Conservation (phyloP, 2,113 vertebrate species). For the Paraplagusia blochii region DNA sequence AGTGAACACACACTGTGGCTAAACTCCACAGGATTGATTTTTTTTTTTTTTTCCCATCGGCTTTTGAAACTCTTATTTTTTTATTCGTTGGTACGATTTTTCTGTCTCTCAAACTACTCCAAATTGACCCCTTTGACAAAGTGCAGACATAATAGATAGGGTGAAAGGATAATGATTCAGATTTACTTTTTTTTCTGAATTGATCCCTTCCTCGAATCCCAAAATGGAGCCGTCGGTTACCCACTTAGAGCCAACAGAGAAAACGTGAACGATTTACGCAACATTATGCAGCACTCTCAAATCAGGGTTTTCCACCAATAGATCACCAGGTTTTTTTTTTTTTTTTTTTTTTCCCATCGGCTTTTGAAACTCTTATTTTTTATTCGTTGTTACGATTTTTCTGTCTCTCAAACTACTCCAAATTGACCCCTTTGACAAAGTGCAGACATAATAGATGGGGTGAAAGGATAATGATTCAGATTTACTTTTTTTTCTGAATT, state of each 20-base stretch:
- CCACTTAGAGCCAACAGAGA: slow-evolving; percentile 27
- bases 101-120: slow-evolving; percentile 40
- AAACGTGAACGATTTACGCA: slow-evolving; percentile 16
- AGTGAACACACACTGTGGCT: slow-evolving; percentile 58
- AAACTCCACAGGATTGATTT: slow-evolving; percentile 64
- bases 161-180: slow-evolving; percentile 52
- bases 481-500: slow-evolving; percentile 55
- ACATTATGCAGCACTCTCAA: slow-evolving; percentile 22
- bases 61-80: slow-evolving; percentile 40
- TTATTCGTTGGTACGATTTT: slow-evolving; percentile 44
- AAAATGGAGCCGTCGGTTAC: background rate
- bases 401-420: slow-evolving; percentile 42
- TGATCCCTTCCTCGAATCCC: slow-evolving; percentile 34
- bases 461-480: slow-evolving; percentile 54
- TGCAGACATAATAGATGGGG: slow-evolving; percentile 54
- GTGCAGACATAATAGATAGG: slow-evolving; percentile 56
- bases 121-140: slow-evolving; percentile 46
- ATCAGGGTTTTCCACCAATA: too few species aligned
- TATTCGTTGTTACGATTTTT: slow-evolving; percentile 42
- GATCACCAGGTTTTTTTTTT: too few species aligned
- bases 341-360: slow-evolving; percentile 35
- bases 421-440: slow-evolving; percentile 48
- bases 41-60: slow-evolving; percentile 35
- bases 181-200: slow-evolving; percentile 56
- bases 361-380: slow-evolving; percentile 39